Percentiles rank a stretch among this genome's conserved stretches.
phyloP scores from a whole-genome alignment of 2,113 vertebrate species.

The Forbesichthys papilliferus region DNA sequence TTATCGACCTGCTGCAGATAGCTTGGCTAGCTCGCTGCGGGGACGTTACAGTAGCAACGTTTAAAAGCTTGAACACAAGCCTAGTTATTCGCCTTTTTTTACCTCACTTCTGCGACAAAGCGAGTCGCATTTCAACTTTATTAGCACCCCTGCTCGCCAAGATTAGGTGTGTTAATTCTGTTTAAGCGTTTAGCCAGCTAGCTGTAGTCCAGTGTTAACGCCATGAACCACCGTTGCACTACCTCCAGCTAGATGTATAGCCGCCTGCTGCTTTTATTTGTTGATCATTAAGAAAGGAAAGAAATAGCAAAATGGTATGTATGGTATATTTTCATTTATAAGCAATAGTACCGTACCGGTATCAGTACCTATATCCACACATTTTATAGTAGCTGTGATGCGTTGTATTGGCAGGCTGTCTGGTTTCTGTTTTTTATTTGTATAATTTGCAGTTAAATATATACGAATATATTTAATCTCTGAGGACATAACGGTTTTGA shows the following conservation, averaged over 20 bases:
- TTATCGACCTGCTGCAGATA: constrained; percentile 54
- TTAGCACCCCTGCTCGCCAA: neutral
- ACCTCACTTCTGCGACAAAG: constrained; percentile 18
- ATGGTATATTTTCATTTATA: neutral
- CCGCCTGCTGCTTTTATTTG: constrained; percentile 38
- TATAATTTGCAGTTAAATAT: too few species aligned
- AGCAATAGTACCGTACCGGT: too few species aligned
- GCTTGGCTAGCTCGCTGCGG: constrained; percentile 52
- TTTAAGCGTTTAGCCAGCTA: neutral
- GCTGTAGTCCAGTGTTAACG: neutral
- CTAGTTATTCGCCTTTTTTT: constrained; percentile 20
- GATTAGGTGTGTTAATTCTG: constrained; percentile 8
- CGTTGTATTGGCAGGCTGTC: neutral
- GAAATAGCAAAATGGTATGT: constrained; percentile 67
- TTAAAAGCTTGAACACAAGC: constrained; percentile 15
- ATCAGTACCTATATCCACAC: neutral
- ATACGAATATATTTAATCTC: too few species aligned
- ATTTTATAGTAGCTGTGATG: neutral
- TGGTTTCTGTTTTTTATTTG: too few species aligned
- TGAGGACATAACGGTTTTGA: constrained; percentile 43
- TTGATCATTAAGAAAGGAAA: constrained; percentile 34
- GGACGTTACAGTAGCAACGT: constrained; percentile 10
- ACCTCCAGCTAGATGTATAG: constrained; percentile 40
- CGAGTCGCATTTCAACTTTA: neutral
- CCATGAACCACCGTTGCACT: neutral